phyloP scores from a whole-genome alignment of 1,140 invertebrate genomes.

The Pseudachorutes palmiensis region DNA sequence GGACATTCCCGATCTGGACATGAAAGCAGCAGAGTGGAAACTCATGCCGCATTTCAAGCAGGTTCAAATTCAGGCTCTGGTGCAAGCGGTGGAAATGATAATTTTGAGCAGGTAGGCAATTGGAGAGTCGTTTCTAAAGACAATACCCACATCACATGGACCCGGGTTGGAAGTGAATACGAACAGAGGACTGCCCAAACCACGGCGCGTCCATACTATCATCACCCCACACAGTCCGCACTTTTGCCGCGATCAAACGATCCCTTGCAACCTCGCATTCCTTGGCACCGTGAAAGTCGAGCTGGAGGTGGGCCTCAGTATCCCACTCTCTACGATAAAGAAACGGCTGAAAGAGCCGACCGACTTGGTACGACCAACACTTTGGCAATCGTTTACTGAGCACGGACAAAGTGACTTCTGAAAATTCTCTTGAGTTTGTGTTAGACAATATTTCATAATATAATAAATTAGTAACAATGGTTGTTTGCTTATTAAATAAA shows the following conservation, averaged over 20 bases:
- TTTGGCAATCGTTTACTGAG: constrained; percentile 4
- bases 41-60: too few species aligned
- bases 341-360: background rate
- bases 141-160: constrained; percentile 2
- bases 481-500: background rate
- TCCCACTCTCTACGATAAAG: background rate
- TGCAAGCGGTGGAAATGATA: too few species aligned
- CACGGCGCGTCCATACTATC: background rate
- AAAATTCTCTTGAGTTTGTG: background rate
- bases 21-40: too few species aligned
- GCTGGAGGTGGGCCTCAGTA: background rate
- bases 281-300: background rate
- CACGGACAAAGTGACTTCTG: background rate
- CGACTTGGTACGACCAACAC: background rate
- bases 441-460: background rate
- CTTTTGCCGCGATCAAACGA: background rate
- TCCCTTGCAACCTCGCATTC: background rate
- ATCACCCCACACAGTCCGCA: background rate
- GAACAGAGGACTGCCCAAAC: background rate
- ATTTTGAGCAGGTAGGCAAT: background rate
- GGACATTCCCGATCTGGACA: too few species aligned
- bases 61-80: too few species aligned
- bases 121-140: constrained; percentile 3
- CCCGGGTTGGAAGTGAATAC: constrained; percentile 1
- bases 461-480: background rate